These are phyloP conservation scores for Labeo catla DNA, from an alignment of 2,113 vertebrate species.

Conservation along the genomic window DNA sequence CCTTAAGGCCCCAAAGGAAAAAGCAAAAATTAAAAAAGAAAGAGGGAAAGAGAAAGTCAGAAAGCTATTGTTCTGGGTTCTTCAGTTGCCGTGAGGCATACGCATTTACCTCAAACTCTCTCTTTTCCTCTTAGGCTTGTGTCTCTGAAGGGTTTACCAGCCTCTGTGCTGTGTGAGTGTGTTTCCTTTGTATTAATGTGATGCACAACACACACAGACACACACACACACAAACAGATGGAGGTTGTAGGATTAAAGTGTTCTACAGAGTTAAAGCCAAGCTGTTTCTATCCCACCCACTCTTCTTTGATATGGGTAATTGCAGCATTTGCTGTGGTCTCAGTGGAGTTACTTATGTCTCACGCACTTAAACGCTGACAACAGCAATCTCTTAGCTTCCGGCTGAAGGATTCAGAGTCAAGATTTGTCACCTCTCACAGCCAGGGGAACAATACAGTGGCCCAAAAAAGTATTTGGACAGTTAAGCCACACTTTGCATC, in stretches of 20 bases:
- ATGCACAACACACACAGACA: background rate
- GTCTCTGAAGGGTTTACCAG: constrained; percentile 8
- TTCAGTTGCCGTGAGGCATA: background rate
- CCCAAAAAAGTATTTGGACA: background rate
- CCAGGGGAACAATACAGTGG: background rate
- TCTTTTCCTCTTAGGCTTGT: background rate
- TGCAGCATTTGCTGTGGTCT: constrained; percentile 27
- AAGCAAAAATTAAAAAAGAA: background rate
- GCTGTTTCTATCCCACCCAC: constrained; percentile 25
- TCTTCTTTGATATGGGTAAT: constrained; percentile 41
- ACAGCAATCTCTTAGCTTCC: background rate
- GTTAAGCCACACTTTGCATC: background rate
- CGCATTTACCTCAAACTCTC: background rate
- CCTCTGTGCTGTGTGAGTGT: background rate
- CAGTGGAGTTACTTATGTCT: constrained; percentile 19
- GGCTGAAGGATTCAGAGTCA: background rate
- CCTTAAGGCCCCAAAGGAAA: background rate
- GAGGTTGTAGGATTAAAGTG: constrained; percentile 20
- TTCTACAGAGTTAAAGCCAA: constrained; percentile 11
- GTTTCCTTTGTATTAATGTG: background rate
- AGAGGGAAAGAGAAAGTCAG: constrained; percentile 12
- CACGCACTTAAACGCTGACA: constrained; percentile 2
- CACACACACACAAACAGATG: constrained; percentile 39
- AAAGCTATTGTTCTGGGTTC: background rate
- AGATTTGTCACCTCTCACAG: background rate